Percentiles rank a stretch among this genome's conserved stretches.
These are phyloP conservation scores for Pavo muticus DNA, from an alignment of 2,113 vertebrate species.

Conservation along the genomic window DNA sequence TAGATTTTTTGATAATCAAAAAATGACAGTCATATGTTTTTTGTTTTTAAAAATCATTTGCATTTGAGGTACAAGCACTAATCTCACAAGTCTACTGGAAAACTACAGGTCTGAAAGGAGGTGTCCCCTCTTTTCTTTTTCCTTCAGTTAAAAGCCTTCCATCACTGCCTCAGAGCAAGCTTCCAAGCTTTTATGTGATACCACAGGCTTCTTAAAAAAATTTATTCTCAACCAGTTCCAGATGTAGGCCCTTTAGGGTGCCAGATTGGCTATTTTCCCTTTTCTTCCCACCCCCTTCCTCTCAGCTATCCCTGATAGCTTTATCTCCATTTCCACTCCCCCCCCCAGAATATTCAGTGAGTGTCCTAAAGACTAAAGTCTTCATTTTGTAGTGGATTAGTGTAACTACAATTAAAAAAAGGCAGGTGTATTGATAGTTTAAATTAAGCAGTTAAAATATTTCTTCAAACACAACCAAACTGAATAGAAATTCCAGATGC, in stretches of 20 bases:
- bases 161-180: conserved; percentile 8
- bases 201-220: conserved; percentile 38
- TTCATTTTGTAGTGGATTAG: background rate
- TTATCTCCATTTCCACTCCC: background rate
- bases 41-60: background rate
- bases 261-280: background rate
- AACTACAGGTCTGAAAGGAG: background rate
- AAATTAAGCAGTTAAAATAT: background rate
- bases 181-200: conserved; percentile 37
- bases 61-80: background rate
- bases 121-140: background rate
- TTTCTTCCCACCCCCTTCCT: background rate
- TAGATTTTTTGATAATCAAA: background rate
- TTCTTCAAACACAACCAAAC: background rate
- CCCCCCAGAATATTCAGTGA: background rate
- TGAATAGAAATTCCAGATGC: background rate
- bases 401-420: background rate
- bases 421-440: background rate
- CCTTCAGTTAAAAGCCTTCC: conserved; percentile 38
- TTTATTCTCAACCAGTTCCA: conserved; percentile 43
- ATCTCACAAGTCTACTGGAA: background rate
- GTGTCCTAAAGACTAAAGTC: background rate
- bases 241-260: background rate
- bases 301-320: background rate
- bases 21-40: background rate